These are phyloP conservation scores for Acanthoscelides obtectus DNA, from an alignment of 2,888 invertebrate species.

Conservation along the genomic window DNA sequence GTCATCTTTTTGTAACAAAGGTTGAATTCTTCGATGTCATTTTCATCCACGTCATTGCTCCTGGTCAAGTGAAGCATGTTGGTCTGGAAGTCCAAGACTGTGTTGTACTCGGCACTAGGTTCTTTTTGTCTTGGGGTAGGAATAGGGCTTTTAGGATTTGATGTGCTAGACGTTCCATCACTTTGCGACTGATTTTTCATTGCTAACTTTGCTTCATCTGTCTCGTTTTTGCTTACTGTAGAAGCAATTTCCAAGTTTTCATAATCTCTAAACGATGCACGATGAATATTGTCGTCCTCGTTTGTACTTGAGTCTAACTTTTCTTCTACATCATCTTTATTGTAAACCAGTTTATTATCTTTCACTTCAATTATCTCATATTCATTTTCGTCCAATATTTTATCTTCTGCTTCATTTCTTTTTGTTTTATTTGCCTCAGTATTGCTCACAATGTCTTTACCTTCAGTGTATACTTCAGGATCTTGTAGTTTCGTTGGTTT, in stretches of 20 bases:
- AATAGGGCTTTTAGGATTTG: background rate
- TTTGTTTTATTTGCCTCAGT: too few species aligned
- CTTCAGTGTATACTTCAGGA: background rate
- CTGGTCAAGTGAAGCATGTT: background rate
- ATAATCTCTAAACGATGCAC: too few species aligned
- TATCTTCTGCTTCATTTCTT: background rate
- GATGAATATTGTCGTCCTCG: background rate
- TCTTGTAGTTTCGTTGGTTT: background rate
- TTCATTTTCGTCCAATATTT: background rate
- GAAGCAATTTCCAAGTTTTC: too few species aligned
- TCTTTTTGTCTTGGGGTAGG: background rate
- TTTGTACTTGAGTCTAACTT: background rate
- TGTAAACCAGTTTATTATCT: background rate
- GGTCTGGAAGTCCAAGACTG: background rate
- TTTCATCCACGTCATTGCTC: background rate
- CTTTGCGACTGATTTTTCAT: background rate
- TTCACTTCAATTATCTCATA: background rate
- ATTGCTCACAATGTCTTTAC: background rate
- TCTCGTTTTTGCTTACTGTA: background rate
- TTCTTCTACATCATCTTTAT: background rate
- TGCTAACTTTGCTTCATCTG: background rate
- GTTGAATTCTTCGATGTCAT: constrained; percentile 20
- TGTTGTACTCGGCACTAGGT: background rate
- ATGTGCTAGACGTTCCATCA: background rate
- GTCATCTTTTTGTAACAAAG: constrained; percentile 14